phyloP scores from a whole-genome alignment of 2,888 invertebrate species.

The Bellardia bayeri region DNA sequence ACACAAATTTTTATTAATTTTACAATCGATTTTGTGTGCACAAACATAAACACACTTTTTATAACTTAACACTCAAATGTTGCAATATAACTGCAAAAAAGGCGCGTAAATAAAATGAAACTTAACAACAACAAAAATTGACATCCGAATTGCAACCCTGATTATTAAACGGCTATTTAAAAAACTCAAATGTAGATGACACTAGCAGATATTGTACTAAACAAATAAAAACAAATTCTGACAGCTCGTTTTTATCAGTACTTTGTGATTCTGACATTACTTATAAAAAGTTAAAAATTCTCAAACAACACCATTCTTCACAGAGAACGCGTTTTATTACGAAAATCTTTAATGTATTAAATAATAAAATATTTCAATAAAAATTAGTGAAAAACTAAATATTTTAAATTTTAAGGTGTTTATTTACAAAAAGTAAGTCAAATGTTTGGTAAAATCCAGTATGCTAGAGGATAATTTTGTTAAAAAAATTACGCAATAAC shows the following conservation, averaged over 20 bases:
- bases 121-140: neutral
- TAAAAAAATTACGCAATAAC: slow-evolving; percentile 64
- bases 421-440: slow-evolving; percentile 43
- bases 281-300: slow-evolving; percentile 7
- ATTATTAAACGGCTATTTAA: no score
- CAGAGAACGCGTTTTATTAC: neutral
- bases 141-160: no score
- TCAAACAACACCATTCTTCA: neutral
- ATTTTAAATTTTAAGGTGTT: slow-evolving; percentile 23
- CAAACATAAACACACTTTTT: no score
- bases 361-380: neutral
- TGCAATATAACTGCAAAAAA: no score
- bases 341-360: slow-evolving; percentile 53
- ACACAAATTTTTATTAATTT: no score
- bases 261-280: slow-evolving; percentile 12
- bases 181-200: neutral
- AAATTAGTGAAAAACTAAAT: neutral
- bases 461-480: neutral
- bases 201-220: neutral
- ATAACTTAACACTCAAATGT: no score
- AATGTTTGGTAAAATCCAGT: neutral
- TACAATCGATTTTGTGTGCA: no score
- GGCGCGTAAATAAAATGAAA: no score
- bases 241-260: slow-evolving; percentile 11
- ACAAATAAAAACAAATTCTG: neutral